A percentile compares a stretch with the other conserved stretches of the same genome.
Conservation (phyloP, 2,888 invertebrate species). For the Ellobium chinense region DNA sequence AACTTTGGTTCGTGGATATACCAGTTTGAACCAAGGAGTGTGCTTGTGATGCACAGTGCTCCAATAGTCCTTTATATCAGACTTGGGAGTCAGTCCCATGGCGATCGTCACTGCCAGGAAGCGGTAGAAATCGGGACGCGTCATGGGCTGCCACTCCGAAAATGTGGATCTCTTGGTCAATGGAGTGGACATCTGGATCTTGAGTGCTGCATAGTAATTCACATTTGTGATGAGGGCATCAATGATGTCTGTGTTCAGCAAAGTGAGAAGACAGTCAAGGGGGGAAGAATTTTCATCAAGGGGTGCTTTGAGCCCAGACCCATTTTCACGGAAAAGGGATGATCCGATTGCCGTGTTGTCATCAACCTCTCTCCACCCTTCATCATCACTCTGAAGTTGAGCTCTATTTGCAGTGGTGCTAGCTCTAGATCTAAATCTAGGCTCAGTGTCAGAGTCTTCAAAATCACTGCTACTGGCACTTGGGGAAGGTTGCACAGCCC, state of each 20-base stretch:
- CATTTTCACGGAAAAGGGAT: no score
- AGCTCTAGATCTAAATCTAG: no score
- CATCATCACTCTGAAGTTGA: no score
- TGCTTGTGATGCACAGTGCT: no score
- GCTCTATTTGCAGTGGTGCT: no score
- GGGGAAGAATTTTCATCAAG: background rate
- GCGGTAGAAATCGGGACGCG: background rate
- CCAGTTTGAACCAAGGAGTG: background rate
- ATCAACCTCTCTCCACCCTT: no score
- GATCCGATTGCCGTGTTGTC: no score
- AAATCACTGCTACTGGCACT: no score
- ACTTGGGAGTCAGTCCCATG: background rate
- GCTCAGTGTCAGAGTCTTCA: no score
- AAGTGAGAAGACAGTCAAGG: background rate
- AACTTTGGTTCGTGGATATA: background rate
- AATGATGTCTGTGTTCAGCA: background rate
- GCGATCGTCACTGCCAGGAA: background rate
- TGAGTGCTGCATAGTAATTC: background rate
- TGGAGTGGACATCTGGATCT: background rate
- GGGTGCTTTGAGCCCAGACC: background rate
- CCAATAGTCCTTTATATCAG: background rate
- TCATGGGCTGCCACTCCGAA: no score
- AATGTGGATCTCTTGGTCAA: no score
- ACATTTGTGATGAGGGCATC: background rate
- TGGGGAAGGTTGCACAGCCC: no score